Conservation (phyloP, 2,113 vertebrate genomes). For the Vicugna pacos region DNA sequence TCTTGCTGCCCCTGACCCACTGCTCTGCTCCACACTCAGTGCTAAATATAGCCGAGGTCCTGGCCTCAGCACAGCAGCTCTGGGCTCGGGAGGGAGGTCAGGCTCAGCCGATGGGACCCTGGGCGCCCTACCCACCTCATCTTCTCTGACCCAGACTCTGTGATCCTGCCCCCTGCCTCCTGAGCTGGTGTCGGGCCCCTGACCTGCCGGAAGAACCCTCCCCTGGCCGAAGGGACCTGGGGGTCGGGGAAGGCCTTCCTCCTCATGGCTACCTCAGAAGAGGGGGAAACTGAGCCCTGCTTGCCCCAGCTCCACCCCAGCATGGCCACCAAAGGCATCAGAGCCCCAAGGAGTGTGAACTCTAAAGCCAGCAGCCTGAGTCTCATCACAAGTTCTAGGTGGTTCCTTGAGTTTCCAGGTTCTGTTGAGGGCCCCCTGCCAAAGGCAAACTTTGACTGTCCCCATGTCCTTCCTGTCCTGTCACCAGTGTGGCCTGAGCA, state of each 20-base stretch:
- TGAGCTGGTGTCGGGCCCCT: neutral
- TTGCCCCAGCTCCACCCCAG: too few relatives aligned
- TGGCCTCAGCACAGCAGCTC: neutral
- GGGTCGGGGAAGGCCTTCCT: neutral
- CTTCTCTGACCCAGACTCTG: neutral
- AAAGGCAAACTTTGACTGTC: neutral
- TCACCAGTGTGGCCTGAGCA: neutral
- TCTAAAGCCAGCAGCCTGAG: neutral
- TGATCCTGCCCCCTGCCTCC: neutral
- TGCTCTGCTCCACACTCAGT: neutral
- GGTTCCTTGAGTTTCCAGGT: neutral
- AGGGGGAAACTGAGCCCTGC: neutral
- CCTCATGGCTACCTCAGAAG: neutral
- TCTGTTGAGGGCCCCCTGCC: neutral
- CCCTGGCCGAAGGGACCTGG: neutral
- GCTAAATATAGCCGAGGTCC: conserved; percentile 70
- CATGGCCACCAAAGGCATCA: neutral
- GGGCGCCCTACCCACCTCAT: too few relatives aligned
- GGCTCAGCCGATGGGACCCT: neutral
- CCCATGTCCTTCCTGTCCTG: neutral
- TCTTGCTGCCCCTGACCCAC: neutral
- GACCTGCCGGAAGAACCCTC: neutral
- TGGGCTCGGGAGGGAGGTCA: neutral
- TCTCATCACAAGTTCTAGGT: neutral
- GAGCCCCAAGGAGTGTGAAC: neutral